phyloP scores from a whole-genome alignment of 2,888 invertebrate genomes.

The Acrobasis suavella region DNA sequence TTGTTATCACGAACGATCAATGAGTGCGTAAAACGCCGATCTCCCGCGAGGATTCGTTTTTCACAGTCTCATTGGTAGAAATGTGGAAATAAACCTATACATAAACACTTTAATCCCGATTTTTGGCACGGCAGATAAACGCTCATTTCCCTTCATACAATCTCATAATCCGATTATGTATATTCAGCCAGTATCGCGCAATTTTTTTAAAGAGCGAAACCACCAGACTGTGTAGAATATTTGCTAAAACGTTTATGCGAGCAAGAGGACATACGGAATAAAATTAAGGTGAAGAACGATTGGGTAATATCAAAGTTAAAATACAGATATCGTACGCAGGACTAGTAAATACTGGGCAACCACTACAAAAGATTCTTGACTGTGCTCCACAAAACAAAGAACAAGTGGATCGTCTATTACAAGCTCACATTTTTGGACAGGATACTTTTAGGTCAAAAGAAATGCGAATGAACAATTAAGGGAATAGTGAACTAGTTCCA shows the following conservation, averaged over 20 bases:
- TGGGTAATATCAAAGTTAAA: not conserved
- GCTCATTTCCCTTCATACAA: conserved; percentile 51
- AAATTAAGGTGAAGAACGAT: not conserved
- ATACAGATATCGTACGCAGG: not conserved
- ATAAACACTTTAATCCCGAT: conserved; percentile 9
- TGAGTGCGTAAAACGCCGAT: too few species aligned
- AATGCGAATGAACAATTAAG: not conserved
- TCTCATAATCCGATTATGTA: conserved; percentile 60
- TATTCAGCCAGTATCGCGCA: conserved; percentile 43
- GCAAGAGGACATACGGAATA: conserved; percentile 45
- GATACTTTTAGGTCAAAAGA: not conserved
- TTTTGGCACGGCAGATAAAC: conserved; percentile 36
- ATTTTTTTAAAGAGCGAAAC: conserved; percentile 54
- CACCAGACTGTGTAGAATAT: conserved; percentile 48
- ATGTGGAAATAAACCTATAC: conserved; percentile 4
- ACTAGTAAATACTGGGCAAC: not conserved
- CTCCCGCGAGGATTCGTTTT: too few species aligned
- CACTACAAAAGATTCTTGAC: conserved; percentile 8
- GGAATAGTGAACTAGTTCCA: not conserved
- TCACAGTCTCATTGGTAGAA: conserved; percentile 1
- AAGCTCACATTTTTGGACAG: not conserved
- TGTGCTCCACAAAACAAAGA: conserved; percentile 5
- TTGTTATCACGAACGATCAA: too few species aligned
- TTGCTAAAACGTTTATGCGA: conserved; percentile 55
- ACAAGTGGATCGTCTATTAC: conserved; percentile 7